A percentile compares a stretch with the other conserved stretches of the same genome.
Evolutionary conservation across 2,113 vertebrate genomes (phyloP).

Genomic region (Platanista minor): DNA sequence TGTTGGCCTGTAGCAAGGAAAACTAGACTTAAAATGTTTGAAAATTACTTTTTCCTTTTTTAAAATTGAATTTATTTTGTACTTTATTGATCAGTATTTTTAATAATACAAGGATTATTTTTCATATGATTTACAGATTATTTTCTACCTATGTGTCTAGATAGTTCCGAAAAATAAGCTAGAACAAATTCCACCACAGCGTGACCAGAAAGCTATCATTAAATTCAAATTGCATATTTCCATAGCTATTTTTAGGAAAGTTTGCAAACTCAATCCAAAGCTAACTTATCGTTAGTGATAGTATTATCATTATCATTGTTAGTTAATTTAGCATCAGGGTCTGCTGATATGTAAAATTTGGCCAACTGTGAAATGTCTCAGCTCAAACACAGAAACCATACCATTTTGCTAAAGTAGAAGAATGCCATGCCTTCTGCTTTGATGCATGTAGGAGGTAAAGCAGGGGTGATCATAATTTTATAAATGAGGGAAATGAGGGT

Average conservation of each 20-base stretch:
- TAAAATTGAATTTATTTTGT: background rate
- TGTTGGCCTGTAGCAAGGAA: background rate
- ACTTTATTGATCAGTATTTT: background rate
- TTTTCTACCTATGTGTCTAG: background rate
- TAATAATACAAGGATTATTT: background rate
- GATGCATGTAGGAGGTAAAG: background rate
- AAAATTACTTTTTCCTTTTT: background rate
- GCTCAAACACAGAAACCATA: background rate
- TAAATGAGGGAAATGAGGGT: background rate
- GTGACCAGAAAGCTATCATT: background rate
- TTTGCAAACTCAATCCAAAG: background rate
- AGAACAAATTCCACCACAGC: background rate
- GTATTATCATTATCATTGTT: background rate
- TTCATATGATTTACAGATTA: background rate
- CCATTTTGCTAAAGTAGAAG: background rate
- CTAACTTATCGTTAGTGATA: background rate
- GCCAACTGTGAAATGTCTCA: background rate
- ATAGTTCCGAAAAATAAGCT: background rate
- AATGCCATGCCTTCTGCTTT: background rate
- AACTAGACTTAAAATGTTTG: background rate
- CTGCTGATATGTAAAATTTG: background rate
- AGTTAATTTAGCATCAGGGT: background rate
- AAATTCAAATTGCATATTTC: background rate
- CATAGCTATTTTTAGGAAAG: background rate
- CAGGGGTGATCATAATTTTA: background rate